A percentile compares a stretch with the other conserved stretches of the same genome.
Conservation (phyloP, 2,888 invertebrate species). For the Julus scandinavius region DNA sequence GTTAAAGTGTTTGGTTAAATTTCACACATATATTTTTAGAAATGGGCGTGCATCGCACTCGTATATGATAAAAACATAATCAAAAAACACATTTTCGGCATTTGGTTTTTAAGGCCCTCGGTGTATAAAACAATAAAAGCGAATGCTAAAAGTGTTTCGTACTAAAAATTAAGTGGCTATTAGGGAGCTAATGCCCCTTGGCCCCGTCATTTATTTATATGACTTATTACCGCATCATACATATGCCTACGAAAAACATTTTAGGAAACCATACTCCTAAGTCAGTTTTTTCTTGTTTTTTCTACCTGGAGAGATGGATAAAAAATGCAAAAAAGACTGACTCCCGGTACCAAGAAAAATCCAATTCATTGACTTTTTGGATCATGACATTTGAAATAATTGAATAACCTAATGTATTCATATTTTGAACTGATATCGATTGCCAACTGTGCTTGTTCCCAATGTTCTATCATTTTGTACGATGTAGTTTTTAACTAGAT, state of each 20-base stretch:
- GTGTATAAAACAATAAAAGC: slow-evolving; percentile 16
- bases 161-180: slow-evolving; percentile 42
- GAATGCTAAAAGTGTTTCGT: slow-evolving; percentile 34
- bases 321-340: background rate
- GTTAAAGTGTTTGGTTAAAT: too few species aligned
- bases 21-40: too few species aligned
- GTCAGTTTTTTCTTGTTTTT: background rate
- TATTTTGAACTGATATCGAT: slow-evolving; percentile 33
- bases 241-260: background rate
- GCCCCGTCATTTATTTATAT: slow-evolving; percentile 19
- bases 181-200: background rate
- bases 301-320: background rate
- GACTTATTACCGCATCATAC: background rate
- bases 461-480: slow-evolving; percentile 2
- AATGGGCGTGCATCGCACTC: background rate
- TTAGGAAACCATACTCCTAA: background rate
- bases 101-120: slow-evolving; percentile 6
- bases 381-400: slow-evolving; percentile 15
- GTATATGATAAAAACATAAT: slow-evolving; percentile 3
- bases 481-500: slow-evolving; percentile 33
- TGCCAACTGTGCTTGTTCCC: slow-evolving; percentile 16
- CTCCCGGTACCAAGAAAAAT: background rate
- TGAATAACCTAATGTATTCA: slow-evolving; percentile 6
- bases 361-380: background rate
- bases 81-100: slow-evolving; percentile 6